Conservation (phyloP, 1,140 invertebrate species). For the Solen grandis region DNA sequence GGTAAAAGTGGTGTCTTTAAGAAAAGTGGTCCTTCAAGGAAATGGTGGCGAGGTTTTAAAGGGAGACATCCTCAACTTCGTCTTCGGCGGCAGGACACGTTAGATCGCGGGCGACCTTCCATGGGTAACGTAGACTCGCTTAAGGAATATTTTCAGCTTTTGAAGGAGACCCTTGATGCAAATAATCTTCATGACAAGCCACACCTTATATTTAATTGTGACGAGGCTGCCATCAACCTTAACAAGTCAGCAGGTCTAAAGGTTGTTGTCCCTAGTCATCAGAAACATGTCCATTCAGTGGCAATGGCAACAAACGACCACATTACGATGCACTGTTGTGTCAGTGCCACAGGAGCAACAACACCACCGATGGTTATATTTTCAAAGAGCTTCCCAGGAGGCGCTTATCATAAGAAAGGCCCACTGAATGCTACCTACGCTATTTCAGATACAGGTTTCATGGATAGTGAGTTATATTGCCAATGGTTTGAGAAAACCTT, state of each 20-base stretch:
- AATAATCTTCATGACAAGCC: conserved; percentile 4
- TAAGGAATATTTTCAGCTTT: background rate
- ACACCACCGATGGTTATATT: conserved; percentile 11
- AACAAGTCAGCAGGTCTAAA: conserved; percentile 12
- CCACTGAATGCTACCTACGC: conserved; percentile 2
- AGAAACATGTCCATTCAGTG: conserved; percentile 9
- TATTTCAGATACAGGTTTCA: background rate
- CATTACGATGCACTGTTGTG: conserved; percentile 3
- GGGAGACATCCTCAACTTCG: background rate
- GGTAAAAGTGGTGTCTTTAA: background rate
- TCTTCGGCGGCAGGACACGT: background rate
- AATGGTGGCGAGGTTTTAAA: conserved; percentile 17
- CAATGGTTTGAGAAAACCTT: conserved; percentile 1
- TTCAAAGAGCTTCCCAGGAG: conserved; percentile 13
- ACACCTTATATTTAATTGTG: conserved; percentile 7
- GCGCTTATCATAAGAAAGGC: conserved; percentile 11
- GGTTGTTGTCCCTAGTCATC: background rate
- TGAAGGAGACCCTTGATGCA: conserved; percentile 6
- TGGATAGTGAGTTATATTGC: background rate
- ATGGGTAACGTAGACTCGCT: background rate
- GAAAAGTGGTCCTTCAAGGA: background rate
- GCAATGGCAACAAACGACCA: background rate
- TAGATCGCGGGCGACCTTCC: background rate
- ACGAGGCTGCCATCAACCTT: conserved; percentile 3
- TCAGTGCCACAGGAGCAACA: background rate